Evolutionary conservation across 2,888 invertebrate species (phyloP).

Genomic region (Euplexia lucipara): DNA sequence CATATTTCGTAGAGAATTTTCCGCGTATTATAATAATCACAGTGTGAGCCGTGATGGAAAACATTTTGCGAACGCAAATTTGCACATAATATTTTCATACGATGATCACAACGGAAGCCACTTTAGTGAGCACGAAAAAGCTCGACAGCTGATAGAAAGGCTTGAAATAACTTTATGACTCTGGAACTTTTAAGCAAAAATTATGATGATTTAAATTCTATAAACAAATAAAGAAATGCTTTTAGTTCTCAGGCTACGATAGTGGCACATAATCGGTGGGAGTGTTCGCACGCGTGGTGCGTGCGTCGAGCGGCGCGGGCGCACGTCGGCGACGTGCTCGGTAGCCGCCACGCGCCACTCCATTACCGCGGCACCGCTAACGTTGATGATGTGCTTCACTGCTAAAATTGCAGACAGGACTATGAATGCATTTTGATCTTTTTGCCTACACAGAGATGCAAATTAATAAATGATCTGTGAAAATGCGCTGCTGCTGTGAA

Average conservation of each 20-base stretch:
- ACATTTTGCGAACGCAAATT: slow-evolving; percentile 54
- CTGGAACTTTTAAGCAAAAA: slow-evolving; percentile 1
- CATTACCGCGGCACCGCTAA: slow-evolving; percentile 84
- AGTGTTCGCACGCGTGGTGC: slow-evolving; percentile 78
- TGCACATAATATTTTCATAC: slow-evolving; percentile 56
- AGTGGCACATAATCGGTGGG: slow-evolving; percentile 87
- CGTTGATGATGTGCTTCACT: slow-evolving; percentile 73
- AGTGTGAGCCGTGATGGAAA: slow-evolving; percentile 67
- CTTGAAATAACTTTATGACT: not conserved
- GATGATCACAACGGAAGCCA: slow-evolving; percentile 46
- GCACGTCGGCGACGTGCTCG: slow-evolving; percentile 66
- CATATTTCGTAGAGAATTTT: slow-evolving; percentile 77
- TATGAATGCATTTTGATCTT: not conserved
- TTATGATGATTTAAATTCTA: slow-evolving; percentile 34
- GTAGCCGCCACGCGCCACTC: slow-evolving; percentile 79
- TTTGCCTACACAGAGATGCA: slow-evolving; percentile 30
- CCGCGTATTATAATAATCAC: slow-evolving; percentile 69
- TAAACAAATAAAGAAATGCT: slow-evolving; percentile 47
- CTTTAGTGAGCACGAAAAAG: slow-evolving; percentile 36
- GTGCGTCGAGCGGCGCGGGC: slow-evolving; percentile 61
- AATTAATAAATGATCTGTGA: not conserved
- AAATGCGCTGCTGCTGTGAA: not conserved
- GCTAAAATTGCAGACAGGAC: slow-evolving; percentile 55
- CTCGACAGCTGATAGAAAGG: slow-evolving; percentile 14
- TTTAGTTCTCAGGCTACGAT: slow-evolving; percentile 80